These are phyloP conservation scores for Pocillopora meandrina DNA, from an alignment of 92 coral and sea anemone species.

Conservation along the genomic window DNA sequence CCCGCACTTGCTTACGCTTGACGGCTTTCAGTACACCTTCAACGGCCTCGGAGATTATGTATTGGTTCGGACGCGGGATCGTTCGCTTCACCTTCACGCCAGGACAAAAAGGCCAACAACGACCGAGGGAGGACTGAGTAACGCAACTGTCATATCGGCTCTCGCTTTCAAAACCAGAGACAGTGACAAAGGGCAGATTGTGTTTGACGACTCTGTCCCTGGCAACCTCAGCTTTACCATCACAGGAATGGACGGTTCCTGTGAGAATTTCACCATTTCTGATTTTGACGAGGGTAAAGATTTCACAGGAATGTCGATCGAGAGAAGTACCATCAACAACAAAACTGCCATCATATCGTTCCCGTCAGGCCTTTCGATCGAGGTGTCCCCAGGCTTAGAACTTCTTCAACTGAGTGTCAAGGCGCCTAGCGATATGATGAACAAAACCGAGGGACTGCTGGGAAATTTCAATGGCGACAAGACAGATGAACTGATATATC, in stretches of 20 bases:
- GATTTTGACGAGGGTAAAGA: constrained; percentile 22
- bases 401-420: constrained; percentile 62
- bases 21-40: constrained; percentile 66
- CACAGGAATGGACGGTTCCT: constrained; percentile 6
- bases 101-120: constrained; percentile 56
- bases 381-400: constrained; percentile 67
- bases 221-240: constrained; percentile 61
- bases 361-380: constrained; percentile 64
- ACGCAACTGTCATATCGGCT: constrained; percentile 82
- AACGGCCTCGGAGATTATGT: constrained; percentile 84
- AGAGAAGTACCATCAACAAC: constrained; percentile 41
- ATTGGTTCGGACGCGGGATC: constrained; percentile 46
- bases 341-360: constrained; percentile 57
- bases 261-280: constrained; percentile 35
- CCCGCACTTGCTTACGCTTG: constrained; percentile 80
- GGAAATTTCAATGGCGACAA: constrained; percentile 67
- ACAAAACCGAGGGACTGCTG: constrained; percentile 73
- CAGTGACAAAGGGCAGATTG: constrained; percentile 66
- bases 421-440: constrained; percentile 55
- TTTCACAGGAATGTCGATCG: constrained; percentile 21
- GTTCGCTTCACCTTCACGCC: constrained; percentile 53
- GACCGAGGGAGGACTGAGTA: constrained; percentile 45
- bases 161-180: constrained; percentile 57
- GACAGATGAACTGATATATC: constrained; percentile 66
- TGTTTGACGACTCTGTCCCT: constrained; percentile 26